A percentile compares a stretch with the other conserved stretches of the same genome.
Evolutionary conservation across 1,140 invertebrate species (phyloP).

Genomic region (Augochlora pura): DNA sequence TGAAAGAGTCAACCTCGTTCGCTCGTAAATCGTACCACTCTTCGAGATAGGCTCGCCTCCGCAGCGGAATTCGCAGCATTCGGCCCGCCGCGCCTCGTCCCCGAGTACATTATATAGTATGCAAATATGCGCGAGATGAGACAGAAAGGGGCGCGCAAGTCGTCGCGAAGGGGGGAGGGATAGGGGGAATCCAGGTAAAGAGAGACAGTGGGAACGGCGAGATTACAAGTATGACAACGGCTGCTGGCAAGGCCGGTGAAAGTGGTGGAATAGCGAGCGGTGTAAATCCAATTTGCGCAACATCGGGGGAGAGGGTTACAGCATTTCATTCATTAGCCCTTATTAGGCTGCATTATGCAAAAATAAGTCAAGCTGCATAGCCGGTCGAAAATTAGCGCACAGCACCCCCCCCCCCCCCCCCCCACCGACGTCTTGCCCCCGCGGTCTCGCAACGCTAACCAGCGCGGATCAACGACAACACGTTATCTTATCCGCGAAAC

Average conservation of each 20-base stretch:
- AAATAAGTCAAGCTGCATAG: slow-evolving; percentile 65
- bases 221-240: slow-evolving; percentile 56
- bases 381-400: slow-evolving; percentile 62
- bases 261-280: slow-evolving; percentile 61
- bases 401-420: too few species aligned
- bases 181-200: not conserved
- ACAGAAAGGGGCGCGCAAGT: not conserved
- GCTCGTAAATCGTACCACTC: slow-evolving; percentile 41
- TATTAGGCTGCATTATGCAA: slow-evolving; percentile 75
- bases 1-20: slow-evolving; percentile 25
- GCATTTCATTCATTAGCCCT: slow-evolving; percentile 72
- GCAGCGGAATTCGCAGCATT: slow-evolving; percentile 53
- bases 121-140: slow-evolving; percentile 59
- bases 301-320: slow-evolving; percentile 63
- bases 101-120: slow-evolving; percentile 63
- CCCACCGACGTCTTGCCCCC: slow-evolving; percentile 4
- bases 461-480: slow-evolving; percentile 17
- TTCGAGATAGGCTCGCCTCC: slow-evolving; percentile 47
- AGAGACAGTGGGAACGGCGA: slow-evolving; percentile 26
- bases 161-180: not conserved
- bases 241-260: slow-evolving; percentile 13
- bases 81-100: not conserved
- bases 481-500: not conserved
- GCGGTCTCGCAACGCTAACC: not conserved
- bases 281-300: slow-evolving; percentile 71